Evolutionary conservation across 2,888 invertebrate species (phyloP).

Genomic region (Diabrotica balteata): DNA sequence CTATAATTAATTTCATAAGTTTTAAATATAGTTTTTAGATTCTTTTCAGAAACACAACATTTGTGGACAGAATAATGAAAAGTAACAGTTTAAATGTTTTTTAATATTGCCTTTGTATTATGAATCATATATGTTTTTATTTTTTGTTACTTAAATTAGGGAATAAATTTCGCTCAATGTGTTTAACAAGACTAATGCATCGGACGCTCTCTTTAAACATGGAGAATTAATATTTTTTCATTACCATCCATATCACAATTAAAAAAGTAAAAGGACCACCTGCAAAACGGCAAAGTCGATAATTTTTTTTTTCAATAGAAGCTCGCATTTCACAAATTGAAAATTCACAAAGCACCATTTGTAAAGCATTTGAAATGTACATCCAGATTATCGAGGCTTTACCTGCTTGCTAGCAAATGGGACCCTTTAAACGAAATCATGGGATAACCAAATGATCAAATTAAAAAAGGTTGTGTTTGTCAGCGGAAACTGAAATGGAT

Average conservation of each 20-base stretch:
- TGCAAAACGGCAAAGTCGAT: slow-evolving; percentile 7
- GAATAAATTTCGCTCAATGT: neutral
- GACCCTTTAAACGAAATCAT: slow-evolving; percentile 21
- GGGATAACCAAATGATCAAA: slow-evolving; percentile 25
- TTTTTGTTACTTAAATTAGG: too few species aligned
- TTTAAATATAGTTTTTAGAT: too few species aligned
- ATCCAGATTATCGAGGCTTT: slow-evolving; percentile 24
- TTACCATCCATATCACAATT: slow-evolving; percentile 10
- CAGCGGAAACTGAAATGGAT: slow-evolving; percentile 33
- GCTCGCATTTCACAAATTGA: slow-evolving; percentile 14
- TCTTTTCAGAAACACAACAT: too few species aligned
- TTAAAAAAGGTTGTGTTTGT: slow-evolving; percentile 36
- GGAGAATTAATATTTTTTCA: neutral
- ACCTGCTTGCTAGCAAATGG: slow-evolving; percentile 24
- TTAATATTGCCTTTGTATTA: too few species aligned
- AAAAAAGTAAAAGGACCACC: slow-evolving; percentile 3
- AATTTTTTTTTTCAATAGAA: slow-evolving; percentile 10
- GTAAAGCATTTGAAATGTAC: slow-evolving; percentile 21
- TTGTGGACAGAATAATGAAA: too few species aligned
- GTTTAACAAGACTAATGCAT: neutral
- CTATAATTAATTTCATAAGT: too few species aligned
- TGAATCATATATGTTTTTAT: too few species aligned
- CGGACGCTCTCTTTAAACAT: neutral
- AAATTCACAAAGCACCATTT: slow-evolving; percentile 28
- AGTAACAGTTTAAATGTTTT: too few species aligned